Conservation (phyloP, 2,888 invertebrate genomes). For the Druceiella hillmani region DNA sequence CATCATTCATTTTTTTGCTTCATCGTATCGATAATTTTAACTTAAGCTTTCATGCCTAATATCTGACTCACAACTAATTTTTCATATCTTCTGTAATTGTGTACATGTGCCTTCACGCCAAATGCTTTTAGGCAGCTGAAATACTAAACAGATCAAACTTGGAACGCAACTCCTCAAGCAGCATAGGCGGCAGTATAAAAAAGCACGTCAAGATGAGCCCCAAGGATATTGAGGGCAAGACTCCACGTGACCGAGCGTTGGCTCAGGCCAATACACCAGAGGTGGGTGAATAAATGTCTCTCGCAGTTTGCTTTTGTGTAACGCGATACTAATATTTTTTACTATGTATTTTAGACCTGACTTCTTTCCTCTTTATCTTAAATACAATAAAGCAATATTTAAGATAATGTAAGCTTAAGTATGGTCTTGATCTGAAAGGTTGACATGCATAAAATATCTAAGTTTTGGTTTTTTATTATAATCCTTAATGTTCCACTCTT, state of each 20-base stretch:
- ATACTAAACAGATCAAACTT: conserved; percentile 56
- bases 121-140: conserved; percentile 65
- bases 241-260: conserved; percentile 29
- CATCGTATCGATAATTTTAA: no score
- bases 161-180: conserved; percentile 49
- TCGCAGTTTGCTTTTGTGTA: conserved; percentile 11
- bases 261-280: conserved; percentile 46
- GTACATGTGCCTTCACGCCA: conserved; percentile 21
- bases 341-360: conserved; percentile 7
- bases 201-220: conserved; percentile 27
- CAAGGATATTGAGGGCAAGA: conserved; percentile 33
- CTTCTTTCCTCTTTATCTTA: conserved; percentile 1
- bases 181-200: conserved; percentile 43
- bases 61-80: not conserved
- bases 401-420: no score
- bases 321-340: conserved; percentile 4
- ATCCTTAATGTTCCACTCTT: no score
- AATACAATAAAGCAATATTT: not conserved
- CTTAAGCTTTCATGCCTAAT: not conserved
- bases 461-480: no score
- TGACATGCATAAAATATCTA: no score
- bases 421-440: no score
- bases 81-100: not conserved
- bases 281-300: conserved; percentile 33
- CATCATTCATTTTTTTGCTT: no score